Percentiles rank a stretch among this genome's conserved stretches.
These are phyloP conservation scores for Halotydeus destructor DNA, from an alignment of 1,140 invertebrate genomes.

Conservation along the genomic window DNA sequence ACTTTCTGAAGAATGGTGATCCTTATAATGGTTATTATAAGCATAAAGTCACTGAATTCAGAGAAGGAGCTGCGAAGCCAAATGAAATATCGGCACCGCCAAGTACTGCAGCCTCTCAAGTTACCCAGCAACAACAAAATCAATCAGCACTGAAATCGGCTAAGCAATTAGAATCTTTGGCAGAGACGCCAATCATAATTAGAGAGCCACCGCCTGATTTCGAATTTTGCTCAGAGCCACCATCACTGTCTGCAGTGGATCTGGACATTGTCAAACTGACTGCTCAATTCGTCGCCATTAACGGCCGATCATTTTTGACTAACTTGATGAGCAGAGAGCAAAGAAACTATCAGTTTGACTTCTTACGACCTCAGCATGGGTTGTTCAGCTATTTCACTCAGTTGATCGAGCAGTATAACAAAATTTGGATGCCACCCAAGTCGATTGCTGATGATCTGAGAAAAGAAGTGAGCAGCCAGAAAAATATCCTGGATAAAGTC, in stretches of 20 bases:
- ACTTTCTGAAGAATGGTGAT: constrained; percentile 86
- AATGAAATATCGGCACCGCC: constrained; percentile 4
- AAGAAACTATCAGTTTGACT: constrained; percentile 97
- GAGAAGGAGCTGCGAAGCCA: constrained; percentile 48
- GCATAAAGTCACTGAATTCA: constrained; percentile 90
- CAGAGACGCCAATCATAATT: constrained; percentile 67
- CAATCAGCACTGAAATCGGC: constrained; percentile 48
- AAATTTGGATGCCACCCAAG: constrained; percentile 79
- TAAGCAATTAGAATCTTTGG: constrained; percentile 37
- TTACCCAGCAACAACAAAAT: not conserved
- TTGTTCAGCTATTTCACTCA: constrained; percentile 97
- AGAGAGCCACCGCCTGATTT: constrained; percentile 87
- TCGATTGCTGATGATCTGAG: constrained; percentile 57
- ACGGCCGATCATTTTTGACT: constrained; percentile 91
- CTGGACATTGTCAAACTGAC: constrained; percentile 95
- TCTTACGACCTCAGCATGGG: constrained; percentile 90
- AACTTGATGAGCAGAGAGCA: constrained; percentile 97
- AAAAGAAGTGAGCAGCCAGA: constrained; percentile 48
- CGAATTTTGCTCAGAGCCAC: constrained; percentile 94
- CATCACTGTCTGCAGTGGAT: constrained; percentile 94
- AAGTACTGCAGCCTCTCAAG: not conserved
- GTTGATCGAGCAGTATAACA: constrained; percentile 93
- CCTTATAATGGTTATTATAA: constrained; percentile 98
- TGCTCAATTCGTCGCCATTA: constrained; percentile 94
- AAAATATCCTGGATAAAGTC: constrained; percentile 54